Evolutionary conservation across 2,113 vertebrate species (phyloP).

Genomic region (Oryzias javanicus): DNA sequence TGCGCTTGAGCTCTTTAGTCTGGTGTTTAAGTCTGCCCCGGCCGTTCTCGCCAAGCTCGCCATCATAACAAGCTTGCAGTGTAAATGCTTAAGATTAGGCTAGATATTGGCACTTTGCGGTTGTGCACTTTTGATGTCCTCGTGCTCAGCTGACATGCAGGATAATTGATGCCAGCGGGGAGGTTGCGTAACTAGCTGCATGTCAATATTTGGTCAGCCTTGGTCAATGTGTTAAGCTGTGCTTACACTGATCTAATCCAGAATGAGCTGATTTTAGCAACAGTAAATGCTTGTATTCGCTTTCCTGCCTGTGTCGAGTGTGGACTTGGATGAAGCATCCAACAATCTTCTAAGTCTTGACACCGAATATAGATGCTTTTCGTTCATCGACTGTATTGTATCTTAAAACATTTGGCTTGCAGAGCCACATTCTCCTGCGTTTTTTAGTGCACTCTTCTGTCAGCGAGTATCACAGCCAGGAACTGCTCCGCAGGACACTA

Average conservation of each 20-base stretch:
- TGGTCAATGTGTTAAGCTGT: conserved; percentile 12
- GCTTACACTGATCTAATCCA: conserved; percentile 41
- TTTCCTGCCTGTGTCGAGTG: conserved; percentile 19
- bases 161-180: conserved; percentile 35
- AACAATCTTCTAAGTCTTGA: too few relatives aligned
- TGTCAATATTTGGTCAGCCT: conserved; percentile 56
- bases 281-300: conserved; percentile 29
- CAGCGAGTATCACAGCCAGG: conserved; percentile 39
- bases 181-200: conserved; percentile 17
- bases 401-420: conserved; percentile 10
- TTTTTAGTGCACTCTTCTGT: conserved; percentile 39
- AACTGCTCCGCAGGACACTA: conserved; percentile 45
- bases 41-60: conserved; percentile 51
- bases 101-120: conserved; percentile 41
- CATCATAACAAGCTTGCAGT: conserved; percentile 56
- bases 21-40: conserved; percentile 47
- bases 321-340: conserved; percentile 21
- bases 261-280: conserved; percentile 25
- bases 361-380: background rate
- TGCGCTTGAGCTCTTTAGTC: conserved; percentile 47
- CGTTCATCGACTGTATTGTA: conserved; percentile 28
- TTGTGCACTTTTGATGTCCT: conserved; percentile 40
- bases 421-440: conserved; percentile 12
- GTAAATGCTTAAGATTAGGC: conserved; percentile 53
- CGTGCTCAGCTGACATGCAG: conserved; percentile 43